A percentile compares a stretch with the other conserved stretches of the same genome.
Evolutionary conservation across 1,140 invertebrate species (phyloP).

Genomic region (Ladona fulva): DNA sequence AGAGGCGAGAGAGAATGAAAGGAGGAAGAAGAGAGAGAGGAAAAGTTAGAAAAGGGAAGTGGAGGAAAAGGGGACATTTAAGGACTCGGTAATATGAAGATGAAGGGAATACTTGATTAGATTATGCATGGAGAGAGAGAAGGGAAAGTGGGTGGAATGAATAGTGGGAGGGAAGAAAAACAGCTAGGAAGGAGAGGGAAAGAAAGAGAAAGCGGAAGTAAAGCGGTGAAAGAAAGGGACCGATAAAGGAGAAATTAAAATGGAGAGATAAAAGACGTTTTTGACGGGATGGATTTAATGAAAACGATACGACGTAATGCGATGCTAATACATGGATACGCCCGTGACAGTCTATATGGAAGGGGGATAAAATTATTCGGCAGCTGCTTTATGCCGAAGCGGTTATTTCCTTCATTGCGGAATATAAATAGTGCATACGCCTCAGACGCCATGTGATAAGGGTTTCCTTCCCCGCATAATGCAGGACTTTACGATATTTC

Average conservation of each 20-base stretch:
- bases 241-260: background rate
- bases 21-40: background rate
- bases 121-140: background rate
- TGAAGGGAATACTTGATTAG: constrained; percentile 4
- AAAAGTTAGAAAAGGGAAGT: background rate
- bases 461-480: too few species aligned
- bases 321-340: too few species aligned
- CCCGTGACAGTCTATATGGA: too few species aligned
- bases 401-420: too few species aligned
- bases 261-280: too few species aligned
- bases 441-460: too few species aligned
- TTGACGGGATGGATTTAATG: too few species aligned
- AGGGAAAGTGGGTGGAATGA: background rate
- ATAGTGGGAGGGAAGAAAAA: background rate
- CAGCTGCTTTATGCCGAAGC: too few species aligned
- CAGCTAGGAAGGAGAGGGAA: background rate
- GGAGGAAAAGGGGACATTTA: background rate
- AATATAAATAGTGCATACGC: too few species aligned
- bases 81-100: background rate
- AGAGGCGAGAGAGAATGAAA: background rate
- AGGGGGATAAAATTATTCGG: too few species aligned
- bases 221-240: background rate
- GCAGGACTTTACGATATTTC: too few species aligned
- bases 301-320: too few species aligned
- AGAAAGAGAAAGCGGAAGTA: background rate